Evolutionary conservation across 1,140 invertebrate species (phyloP), one percentile per base, ranked within the genome.

Genomic region (Aphaenogaster floridana): DNA sequence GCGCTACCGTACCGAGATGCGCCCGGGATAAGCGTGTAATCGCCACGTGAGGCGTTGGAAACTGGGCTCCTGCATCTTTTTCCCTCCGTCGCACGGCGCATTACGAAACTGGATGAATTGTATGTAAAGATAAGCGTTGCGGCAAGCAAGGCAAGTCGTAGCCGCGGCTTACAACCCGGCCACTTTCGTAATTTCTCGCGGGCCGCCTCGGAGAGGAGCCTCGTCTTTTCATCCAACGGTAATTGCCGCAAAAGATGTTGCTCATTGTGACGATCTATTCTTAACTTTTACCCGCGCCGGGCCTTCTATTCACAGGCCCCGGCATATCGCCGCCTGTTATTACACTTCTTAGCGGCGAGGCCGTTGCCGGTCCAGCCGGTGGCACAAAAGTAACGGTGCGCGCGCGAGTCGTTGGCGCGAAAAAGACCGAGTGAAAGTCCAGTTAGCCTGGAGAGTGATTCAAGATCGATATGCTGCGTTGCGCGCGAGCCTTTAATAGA

Each of bases 51-150:
- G 61, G 66, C 39, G 64, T 45, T 36, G 66, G 52, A 81, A 81
- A 59, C 79, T 28, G 28, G 15, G 21, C 45, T 48, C 11, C 36
- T 11, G 39, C 52, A 28, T 59, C 17, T 15, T 61, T 5, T 59
- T 39, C n/a, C 34, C 42, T 39, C 8, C 68, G 9, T 84, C 80
- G 15, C 80, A 71, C 80, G 69, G 54, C 36, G 13, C 42, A 63
- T 84, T 84, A 84, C 69, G 80, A 84, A 84, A 84, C 80, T 84
- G 34, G 69, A 84, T 74, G 80, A 84, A 84, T 84, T 76, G 80
- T 84, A 84, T 76, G 80, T 76, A 84, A 84, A 76, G 69, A 76
- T 76, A 84, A 84, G 80, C 57, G 69, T 84, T 84, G 69, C 80
- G 15, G 21, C 80, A 84, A 61, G 45, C 42, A 15, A 69, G 42